Evolutionary conservation across 2,113 vertebrate genomes (phyloP).

Genomic region (Pipra filicauda): DNA sequence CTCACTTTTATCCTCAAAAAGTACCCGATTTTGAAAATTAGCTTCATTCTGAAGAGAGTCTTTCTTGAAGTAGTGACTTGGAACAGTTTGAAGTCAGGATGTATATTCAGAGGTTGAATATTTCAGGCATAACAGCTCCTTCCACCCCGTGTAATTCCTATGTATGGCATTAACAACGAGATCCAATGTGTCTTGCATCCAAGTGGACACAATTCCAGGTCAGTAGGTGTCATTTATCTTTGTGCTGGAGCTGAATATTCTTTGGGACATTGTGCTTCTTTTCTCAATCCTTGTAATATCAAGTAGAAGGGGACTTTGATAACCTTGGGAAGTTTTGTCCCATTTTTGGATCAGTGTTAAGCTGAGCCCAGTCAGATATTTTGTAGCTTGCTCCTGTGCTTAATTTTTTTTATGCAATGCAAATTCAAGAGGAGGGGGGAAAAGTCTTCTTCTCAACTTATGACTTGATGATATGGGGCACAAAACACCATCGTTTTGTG

Average conservation of each 20-base stretch:
- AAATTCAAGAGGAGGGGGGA: neutral
- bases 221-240: neutral
- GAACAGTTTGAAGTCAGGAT: neutral
- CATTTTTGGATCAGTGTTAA: neutral
- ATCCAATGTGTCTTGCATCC: neutral
- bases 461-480: neutral
- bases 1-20: neutral
- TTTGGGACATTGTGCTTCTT: neutral
- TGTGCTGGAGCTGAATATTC: neutral
- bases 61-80: neutral
- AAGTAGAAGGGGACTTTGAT: neutral
- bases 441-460: neutral
- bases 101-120: neutral
- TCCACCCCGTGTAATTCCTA: neutral
- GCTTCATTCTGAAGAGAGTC: neutral
- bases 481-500: neutral
- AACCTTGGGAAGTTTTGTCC: neutral
- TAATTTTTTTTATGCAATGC: neutral
- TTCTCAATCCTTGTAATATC: neutral
- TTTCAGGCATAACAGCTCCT: neutral
- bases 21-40: neutral
- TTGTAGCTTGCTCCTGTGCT: neutral
- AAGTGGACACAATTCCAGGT: neutral
- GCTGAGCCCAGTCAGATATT: neutral
- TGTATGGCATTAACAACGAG: rapidly evolving